These are phyloP conservation scores for Syrmaticus mikado DNA, from an alignment of 2,113 vertebrate genomes.

Conservation along the genomic window DNA sequence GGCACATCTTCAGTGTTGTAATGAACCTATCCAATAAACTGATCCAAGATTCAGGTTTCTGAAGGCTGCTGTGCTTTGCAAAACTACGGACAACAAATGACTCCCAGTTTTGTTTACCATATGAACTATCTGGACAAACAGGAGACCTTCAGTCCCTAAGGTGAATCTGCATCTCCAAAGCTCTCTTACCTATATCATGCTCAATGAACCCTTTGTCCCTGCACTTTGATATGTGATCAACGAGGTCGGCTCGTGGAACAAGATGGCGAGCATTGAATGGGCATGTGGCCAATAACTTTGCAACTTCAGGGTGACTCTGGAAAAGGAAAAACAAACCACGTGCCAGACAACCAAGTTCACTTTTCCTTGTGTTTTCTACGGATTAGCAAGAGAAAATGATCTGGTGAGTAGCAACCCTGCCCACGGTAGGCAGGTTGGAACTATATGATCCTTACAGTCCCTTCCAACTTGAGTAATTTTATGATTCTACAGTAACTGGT, in stretches of 20 bases:
- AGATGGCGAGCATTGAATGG: slow-evolving; percentile 60
- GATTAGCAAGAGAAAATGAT: background rate
- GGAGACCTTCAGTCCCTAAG: background rate
- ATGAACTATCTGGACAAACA: background rate
- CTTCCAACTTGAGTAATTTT: too few relatives aligned
- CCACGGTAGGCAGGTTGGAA: too few relatives aligned
- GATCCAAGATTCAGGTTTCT: background rate
- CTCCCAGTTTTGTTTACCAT: background rate
- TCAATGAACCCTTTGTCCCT: background rate
- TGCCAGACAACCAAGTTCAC: background rate
- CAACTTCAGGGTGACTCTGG: slow-evolving; percentile 54
- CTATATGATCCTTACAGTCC: too few relatives aligned
- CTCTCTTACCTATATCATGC: slow-evolving; percentile 36
- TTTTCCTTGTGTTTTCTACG: background rate
- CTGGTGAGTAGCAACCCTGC: background rate
- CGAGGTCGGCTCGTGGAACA: background rate
- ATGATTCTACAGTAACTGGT: background rate
- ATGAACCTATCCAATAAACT: background rate
- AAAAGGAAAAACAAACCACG: background rate
- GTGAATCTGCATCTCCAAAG: background rate
- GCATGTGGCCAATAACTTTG: slow-evolving; percentile 23
- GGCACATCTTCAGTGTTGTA: background rate
- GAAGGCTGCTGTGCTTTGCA: background rate
- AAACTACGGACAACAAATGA: background rate
- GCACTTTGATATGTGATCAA: slow-evolving; percentile 2